These are phyloP conservation scores for Bradysia coprophila DNA, from an alignment of 1,140 invertebrate species.

Conservation along the genomic window DNA sequence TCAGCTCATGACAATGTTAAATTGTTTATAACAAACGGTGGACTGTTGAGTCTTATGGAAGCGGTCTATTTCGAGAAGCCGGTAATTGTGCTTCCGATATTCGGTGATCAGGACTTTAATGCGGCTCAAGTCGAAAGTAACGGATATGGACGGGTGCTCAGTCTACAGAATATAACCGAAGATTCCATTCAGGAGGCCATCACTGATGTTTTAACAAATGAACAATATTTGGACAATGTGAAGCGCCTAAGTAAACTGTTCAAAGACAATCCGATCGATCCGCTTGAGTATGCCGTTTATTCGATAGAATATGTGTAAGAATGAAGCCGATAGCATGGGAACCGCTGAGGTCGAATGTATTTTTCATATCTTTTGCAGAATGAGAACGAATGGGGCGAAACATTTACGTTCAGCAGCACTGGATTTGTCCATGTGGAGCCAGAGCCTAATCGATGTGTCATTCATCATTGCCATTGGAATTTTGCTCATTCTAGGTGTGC, in stretches of 20 bases:
- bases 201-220: constrained; percentile 14
- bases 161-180: constrained; percentile 20
- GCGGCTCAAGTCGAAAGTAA: constrained; percentile 19
- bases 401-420: constrained; percentile 23
- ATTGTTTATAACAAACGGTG: constrained; percentile 45
- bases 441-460: constrained; percentile 24
- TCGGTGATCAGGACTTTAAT: constrained; percentile 35
- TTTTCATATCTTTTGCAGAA: constrained; percentile 33
- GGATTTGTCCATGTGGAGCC: constrained; percentile 22
- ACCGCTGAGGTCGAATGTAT: too few species aligned
- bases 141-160: constrained; percentile 15
- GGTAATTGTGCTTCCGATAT: constrained; percentile 37
- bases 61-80: constrained; percentile 34
- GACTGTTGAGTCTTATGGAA: constrained; percentile 37
- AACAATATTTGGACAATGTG: constrained; percentile 7
- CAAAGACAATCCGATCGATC: constrained; percentile 20
- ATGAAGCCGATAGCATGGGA: too few species aligned
- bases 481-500: constrained; percentile 13
- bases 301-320: too few species aligned
- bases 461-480: constrained; percentile 15
- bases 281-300: constrained; percentile 27
- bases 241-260: constrained; percentile 12
- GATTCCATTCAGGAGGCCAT: constrained; percentile 8
- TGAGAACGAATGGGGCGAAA: constrained; percentile 25
- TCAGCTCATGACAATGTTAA: constrained; percentile 30